Conservation (phyloP, 1,140 invertebrate species). For the Coelopa frigida region DNA sequence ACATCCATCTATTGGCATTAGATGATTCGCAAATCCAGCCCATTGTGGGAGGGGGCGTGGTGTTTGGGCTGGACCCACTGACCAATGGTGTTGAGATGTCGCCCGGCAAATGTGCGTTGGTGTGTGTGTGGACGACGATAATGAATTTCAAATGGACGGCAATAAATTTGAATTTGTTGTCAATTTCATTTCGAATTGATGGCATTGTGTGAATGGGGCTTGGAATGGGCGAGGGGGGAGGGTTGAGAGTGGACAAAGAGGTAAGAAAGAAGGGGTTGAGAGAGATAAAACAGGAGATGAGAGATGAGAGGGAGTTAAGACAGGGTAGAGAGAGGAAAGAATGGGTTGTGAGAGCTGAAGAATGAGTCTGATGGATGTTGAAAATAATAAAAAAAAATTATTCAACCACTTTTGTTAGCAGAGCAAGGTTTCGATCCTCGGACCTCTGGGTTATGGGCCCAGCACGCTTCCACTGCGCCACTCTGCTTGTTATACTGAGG, state of each 20-base stretch:
- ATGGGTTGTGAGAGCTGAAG: background rate
- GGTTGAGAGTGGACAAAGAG: background rate
- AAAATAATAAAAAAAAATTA: conserved; percentile 3
- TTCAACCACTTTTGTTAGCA: conserved; percentile 54
- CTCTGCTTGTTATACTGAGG: conserved; percentile 68
- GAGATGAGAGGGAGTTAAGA: background rate
- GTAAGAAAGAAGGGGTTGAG: background rate
- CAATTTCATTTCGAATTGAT: too few relatives aligned
- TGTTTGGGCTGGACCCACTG: too few relatives aligned
- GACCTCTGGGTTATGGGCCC: conserved; percentile 98
- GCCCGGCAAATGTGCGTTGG: too few relatives aligned
- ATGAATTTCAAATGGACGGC: too few relatives aligned
- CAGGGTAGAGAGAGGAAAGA: background rate
- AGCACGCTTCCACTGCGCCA: conserved; percentile 97
- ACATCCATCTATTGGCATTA: too few relatives aligned
- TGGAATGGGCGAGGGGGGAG: background rate
- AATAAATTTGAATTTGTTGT: too few relatives aligned
- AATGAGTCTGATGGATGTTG: background rate
- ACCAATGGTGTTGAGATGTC: too few relatives aligned
- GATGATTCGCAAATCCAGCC: too few relatives aligned
- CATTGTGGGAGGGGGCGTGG: too few relatives aligned
- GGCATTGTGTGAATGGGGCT: too few relatives aligned
- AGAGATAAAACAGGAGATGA: background rate
- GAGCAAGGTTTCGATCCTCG: conserved; percentile 91
- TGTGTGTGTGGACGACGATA: too few relatives aligned